A percentile compares a stretch with the other conserved stretches of the same genome.
Conservation (phyloP, 2,113 vertebrate species). For the Thinocorus orbignyianus region DNA sequence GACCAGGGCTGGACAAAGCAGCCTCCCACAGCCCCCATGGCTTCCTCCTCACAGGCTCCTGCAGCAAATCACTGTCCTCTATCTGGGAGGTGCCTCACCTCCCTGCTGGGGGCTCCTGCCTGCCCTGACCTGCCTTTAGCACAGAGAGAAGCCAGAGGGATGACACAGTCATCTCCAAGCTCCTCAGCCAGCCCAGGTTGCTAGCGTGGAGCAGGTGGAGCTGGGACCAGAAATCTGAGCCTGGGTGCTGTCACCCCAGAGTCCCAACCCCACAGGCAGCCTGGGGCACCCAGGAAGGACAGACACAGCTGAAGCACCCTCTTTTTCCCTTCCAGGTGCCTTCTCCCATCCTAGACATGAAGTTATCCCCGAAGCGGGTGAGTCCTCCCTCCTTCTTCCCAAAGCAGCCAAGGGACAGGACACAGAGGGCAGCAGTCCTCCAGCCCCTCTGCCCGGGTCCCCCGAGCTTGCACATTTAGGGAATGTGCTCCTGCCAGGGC, state of each 20-base stretch:
- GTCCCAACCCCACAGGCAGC: neutral
- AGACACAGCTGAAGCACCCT: neutral
- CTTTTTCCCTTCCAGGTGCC: slow-evolving; percentile 63
- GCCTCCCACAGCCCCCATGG: rapidly evolving
- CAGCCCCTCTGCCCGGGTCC: neutral
- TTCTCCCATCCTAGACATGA: slow-evolving; percentile 82
- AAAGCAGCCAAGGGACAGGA: neutral
- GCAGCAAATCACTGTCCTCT: neutral
- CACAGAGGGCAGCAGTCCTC: neutral
- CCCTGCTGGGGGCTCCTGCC: neutral
- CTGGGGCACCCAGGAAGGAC: neutral
- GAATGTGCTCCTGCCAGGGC: neutral
- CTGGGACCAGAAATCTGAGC: neutral
- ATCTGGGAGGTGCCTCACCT: rapidly evolving
- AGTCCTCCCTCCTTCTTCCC: slow-evolving; percentile 3
- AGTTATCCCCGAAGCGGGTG: slow-evolving; percentile 84
- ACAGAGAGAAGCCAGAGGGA: neutral
- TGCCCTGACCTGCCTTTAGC: neutral
- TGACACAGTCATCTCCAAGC: neutral
- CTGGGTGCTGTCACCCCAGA: too few relatives aligned
- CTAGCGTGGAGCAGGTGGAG: neutral
- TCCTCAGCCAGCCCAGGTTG: neutral
- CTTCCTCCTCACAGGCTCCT: neutral
- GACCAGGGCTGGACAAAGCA: neutral
- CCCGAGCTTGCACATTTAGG: neutral